Conservation (phyloP, 2,113 vertebrate species). For the Pluvialis apricaria region DNA sequence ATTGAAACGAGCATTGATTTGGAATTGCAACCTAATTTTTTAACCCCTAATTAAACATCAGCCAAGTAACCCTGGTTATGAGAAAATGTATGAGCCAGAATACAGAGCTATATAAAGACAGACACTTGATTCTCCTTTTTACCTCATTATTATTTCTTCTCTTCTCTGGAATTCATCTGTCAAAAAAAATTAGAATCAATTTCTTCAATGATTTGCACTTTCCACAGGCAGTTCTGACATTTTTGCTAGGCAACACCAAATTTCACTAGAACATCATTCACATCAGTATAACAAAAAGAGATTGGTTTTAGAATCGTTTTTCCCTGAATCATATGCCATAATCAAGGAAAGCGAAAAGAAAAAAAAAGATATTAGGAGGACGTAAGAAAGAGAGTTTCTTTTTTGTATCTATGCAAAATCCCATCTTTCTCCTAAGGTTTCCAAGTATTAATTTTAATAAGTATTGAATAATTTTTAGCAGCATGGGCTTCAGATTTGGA, state of each 20-base stretch:
- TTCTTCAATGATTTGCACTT: slow-evolving; percentile 7
- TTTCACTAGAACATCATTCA: slow-evolving; percentile 10
- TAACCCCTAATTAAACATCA: not conserved
- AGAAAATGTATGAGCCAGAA: not conserved
- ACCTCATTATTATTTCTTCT: not conserved
- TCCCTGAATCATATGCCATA: not conserved
- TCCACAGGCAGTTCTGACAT: not conserved
- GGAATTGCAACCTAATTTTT: not conserved
- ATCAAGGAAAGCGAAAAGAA: not conserved
- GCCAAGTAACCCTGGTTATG: not conserved
- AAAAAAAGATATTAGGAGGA: not conserved
- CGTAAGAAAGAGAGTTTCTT: accelerated
- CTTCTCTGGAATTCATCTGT: not conserved
- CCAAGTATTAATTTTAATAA: not conserved
- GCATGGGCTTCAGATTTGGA: not conserved
- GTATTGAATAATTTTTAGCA: not conserved
- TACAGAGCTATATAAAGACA: not conserved
- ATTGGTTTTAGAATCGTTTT: not conserved
- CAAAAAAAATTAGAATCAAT: slow-evolving; percentile 22
- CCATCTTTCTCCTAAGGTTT: not conserved
- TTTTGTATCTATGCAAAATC: not conserved
- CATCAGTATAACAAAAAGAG: not conserved
- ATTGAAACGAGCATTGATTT: not conserved
- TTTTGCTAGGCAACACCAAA: slow-evolving; percentile 23
- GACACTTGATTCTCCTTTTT: not conserved